Percentiles rank a stretch among this genome's conserved stretches.
These are phyloP conservation scores for Parauchenoglanis punctatus DNA, from an alignment of 2,797 vertebrate genomes.

Conservation along the genomic window DNA sequence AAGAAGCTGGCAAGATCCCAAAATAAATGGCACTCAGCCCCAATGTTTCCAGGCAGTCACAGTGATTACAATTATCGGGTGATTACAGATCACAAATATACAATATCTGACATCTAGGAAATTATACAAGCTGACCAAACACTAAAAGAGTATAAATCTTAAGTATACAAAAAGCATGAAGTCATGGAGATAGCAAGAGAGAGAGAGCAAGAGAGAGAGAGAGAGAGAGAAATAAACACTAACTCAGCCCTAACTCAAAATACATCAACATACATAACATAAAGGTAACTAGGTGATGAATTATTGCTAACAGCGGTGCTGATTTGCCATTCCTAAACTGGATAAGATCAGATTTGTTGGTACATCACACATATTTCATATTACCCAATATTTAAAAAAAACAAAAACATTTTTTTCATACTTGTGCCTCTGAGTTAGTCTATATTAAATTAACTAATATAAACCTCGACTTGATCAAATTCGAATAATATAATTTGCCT, in stretches of 20 bases:
- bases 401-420: not conserved
- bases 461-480: not conserved
- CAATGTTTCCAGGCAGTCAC: slow-evolving; percentile 17
- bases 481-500: not conserved
- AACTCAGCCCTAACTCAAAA: not conserved
- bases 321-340: not conserved
- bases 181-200: not conserved
- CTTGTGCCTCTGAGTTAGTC: not conserved
- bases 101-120: slow-evolving; percentile 21
- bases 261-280: not conserved
- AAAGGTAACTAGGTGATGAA: not conserved
- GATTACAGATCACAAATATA: slow-evolving; percentile 27
- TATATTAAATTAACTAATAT: not conserved
- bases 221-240: not conserved
- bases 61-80: slow-evolving; percentile 20
- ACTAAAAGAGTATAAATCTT: not conserved
- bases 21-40: slow-evolving; percentile 25
- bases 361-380: not conserved
- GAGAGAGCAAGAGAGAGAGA: slow-evolving; percentile 10
- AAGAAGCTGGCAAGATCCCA: slow-evolving; percentile 12
- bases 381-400: not conserved
- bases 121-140: slow-evolving; percentile 11
- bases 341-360: not conserved
- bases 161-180: not conserved
- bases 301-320: not conserved